Conservation (phyloP, 2,888 invertebrate genomes). For the Acleris cristana region DNA sequence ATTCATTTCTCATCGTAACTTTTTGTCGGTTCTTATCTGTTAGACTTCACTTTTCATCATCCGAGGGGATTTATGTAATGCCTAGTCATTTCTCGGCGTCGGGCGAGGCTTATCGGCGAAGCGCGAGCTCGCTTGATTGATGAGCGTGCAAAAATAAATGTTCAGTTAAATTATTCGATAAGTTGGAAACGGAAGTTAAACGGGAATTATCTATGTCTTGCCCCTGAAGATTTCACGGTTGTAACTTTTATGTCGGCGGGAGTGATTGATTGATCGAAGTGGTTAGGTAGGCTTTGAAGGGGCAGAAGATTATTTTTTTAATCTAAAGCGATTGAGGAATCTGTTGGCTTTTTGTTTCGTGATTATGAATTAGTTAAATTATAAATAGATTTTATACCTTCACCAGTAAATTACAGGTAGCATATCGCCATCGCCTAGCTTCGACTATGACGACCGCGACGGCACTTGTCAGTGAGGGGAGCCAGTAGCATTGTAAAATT, state of each 20-base stretch:
- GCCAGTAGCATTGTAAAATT: slow-evolving; percentile 65
- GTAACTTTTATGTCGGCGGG: slow-evolving; percentile 74
- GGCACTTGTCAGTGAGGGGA: slow-evolving; percentile 49
- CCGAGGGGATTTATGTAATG: slow-evolving; percentile 85
- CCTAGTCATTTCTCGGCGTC: slow-evolving; percentile 85
- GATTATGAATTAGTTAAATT: no score
- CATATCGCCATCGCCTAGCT: background rate
- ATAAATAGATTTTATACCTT: no score
- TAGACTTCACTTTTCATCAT: slow-evolving; percentile 85
- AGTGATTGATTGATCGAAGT: slow-evolving; percentile 77
- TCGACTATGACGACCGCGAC: slow-evolving; percentile 47
- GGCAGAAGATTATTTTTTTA: slow-evolving; percentile 44
- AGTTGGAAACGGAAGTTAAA: slow-evolving; percentile 85
- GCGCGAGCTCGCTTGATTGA: slow-evolving; percentile 83
- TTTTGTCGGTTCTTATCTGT: slow-evolving; percentile 85
- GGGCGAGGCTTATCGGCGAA: slow-evolving; percentile 81
- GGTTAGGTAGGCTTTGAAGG: slow-evolving; percentile 40
- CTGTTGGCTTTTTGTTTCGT: background rate
- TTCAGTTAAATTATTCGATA: slow-evolving; percentile 85
- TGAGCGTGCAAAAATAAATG: slow-evolving; percentile 85
- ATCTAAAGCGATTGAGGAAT: slow-evolving; percentile 17
- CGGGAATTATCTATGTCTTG: slow-evolving; percentile 85
- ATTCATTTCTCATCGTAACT: slow-evolving; percentile 85
- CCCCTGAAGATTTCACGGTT: slow-evolving; percentile 80
- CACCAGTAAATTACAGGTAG: no score